Base-by-base conservation (phyloP, 2,797 vertebrate species). In the Takifugu ocellatus region DNA sequence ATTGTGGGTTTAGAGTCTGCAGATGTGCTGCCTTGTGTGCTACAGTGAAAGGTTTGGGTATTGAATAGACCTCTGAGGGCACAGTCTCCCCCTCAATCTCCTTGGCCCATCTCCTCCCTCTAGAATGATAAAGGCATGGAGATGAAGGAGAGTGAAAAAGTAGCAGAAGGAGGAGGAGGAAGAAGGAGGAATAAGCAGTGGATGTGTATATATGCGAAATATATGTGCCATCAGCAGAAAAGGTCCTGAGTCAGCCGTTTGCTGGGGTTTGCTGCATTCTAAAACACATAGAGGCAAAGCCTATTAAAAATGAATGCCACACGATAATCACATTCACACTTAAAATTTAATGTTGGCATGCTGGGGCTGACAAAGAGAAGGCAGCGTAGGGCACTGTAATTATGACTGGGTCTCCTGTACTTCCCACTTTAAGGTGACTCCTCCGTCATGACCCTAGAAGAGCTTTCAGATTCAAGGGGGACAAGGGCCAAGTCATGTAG, bases 291-390 rank as follows among this genome's bases (percentile, higher is more conserved):
- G 88, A 89, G 86, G 88, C 88, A 89, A 90, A 89, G 89, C 83
- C 88, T 88, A 93, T 93, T 93, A 93, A 93, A 93, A 92, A 93
- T 93, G 90, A 92, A 93, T 92, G 90, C 85, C 64, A 81, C 55
- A 61, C 84, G 85, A 92, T 92, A 92, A 92, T 93, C 91, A 89
- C 90, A 92, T 92, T 92, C 88, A 48, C 90, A 88, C 89, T 91
- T 91, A 90, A 92, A 91, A 89, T 92, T 87, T 91, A 91, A 92
- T 92, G 89, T 88, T 70, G 75, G 85, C 79, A 81, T 68, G 82
- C 77, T 59, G 77, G 51, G 75, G 76, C 85, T 86, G 85, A 90
- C 89, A 89, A 87, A 88, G 82, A 84, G 79, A 77, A 88, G 82
- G 74, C 71, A 52, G 81, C 74, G 58, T 44, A 68, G 85, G 84